phyloP scores from a whole-genome alignment of 2,888 invertebrate species.

The Gastracanthus pulcherrimus region DNA sequence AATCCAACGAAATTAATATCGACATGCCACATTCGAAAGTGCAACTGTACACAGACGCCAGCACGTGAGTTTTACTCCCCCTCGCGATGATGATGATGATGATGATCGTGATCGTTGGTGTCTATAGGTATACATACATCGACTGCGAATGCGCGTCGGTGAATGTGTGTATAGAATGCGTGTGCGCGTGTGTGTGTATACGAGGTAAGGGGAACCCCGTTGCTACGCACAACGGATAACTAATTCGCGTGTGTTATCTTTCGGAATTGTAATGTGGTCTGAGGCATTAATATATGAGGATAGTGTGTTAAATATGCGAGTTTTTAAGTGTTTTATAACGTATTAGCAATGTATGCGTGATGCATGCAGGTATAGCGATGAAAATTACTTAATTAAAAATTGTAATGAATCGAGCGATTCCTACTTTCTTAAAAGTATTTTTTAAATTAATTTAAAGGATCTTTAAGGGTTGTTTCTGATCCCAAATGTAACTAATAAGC shows the following conservation, averaged over 20 bases:
- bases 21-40: slow-evolving; percentile 38
- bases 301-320: no score
- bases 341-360: no score
- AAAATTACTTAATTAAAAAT: no score
- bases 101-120: neutral
- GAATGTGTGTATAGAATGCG: neutral
- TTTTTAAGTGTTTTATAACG: no score
- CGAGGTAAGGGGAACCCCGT: neutral
- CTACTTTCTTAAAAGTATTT: no score
- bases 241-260: neutral
- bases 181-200: neutral
- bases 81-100: neutral
- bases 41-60: neutral
- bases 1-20: slow-evolving; percentile 42
- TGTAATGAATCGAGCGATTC: no score
- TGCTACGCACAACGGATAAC: neutral
- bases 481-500: no score
- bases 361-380: no score
- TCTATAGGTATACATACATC: neutral
- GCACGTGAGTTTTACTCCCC: neutral
- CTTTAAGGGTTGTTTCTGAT: no score
- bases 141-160: neutral
- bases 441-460: no score
- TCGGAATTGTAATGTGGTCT: neutral
- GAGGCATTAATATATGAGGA: no score